Evolutionary conservation across 2,113 vertebrate genomes (phyloP), one percentile per base, ranked within the genome.

Genomic region (Albula goreensis): DNA sequence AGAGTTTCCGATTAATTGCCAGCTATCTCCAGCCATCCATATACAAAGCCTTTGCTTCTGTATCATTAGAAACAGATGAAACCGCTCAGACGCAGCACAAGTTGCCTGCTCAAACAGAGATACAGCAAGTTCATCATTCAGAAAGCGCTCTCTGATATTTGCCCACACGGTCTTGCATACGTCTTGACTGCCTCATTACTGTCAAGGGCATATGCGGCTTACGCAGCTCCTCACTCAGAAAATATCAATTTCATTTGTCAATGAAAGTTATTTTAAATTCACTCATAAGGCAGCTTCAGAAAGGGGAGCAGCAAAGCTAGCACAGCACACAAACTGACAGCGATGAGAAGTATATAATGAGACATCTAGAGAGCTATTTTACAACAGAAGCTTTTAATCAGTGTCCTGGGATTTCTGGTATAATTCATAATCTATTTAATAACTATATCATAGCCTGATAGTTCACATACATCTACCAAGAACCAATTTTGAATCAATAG

Each of bases 91-190:
- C 49, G 41, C 50, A 63, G 81, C 81, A 86, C 48, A 60, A 25
- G 25, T 82, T 86, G 50, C 50, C 77, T 86, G 77, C 78, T 88
- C 85, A 81, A 90, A 86, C 78, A 83, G 12, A 9, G 50, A 85
- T 63, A 70, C 31, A 9, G 41, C 80, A 60, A 87, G 88, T 85
- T 83, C 60, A 77, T 49, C 52, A 80, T 52, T 49, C 8, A 74
- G 57, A 81, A 48, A 82, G 53, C 31, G 52, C 7, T 81, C 66
- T 87, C 85, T 31, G 82, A 49, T 50, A 80, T 77, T 63, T 0
- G 25, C 53, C 57, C 78, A 11, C 70, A 25, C 85, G 83, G 86
- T 22, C 52, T 85, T 17, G 81, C 17, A 86, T 88, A 82, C 6
- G 13, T 50, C 79, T 51, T 9, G 31, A 31, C 22, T 8, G 2